phyloP scores from a whole-genome alignment of 2,797 vertebrate genomes.

The Anguilla obscura region DNA sequence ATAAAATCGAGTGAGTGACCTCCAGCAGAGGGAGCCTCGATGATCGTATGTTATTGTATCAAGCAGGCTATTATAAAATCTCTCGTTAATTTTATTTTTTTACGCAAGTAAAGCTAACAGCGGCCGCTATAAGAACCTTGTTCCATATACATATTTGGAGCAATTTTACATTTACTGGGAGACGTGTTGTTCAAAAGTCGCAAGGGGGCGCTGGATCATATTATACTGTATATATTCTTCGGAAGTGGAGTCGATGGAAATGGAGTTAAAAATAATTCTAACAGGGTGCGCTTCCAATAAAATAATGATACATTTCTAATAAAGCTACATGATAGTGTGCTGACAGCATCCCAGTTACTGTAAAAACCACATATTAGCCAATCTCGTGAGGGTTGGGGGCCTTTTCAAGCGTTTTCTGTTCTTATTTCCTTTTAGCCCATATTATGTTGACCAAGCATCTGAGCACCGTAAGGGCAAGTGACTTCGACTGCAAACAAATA shows the following conservation, averaged over 20 bases:
- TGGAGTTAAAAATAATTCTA: neutral
- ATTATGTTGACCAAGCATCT: neutral
- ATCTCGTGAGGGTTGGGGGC: neutral
- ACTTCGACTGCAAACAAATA: neutral
- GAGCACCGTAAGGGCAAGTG: neutral
- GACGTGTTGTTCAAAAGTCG: neutral
- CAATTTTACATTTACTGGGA: neutral
- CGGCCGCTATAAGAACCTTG: neutral
- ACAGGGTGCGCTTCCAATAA: neutral
- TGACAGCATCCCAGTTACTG: neutral
- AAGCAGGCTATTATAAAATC: neutral
- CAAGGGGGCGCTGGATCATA: conserved; percentile 16
- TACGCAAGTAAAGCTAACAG: neutral
- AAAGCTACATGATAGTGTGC: neutral
- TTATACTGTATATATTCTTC: neutral
- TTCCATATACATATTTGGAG: neutral
- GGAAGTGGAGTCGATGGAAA: neutral
- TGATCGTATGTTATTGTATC: neutral
- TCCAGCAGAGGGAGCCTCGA: neutral
- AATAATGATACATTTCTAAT: neutral
- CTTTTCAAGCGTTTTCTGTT: neutral
- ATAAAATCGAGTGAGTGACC: neutral
- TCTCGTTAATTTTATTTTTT: neutral
- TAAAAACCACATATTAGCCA: neutral
- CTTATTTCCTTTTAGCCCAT: neutral